Evolutionary conservation across 2,113 vertebrate species (phyloP).

Genomic region (Thunnus thynnus): DNA sequence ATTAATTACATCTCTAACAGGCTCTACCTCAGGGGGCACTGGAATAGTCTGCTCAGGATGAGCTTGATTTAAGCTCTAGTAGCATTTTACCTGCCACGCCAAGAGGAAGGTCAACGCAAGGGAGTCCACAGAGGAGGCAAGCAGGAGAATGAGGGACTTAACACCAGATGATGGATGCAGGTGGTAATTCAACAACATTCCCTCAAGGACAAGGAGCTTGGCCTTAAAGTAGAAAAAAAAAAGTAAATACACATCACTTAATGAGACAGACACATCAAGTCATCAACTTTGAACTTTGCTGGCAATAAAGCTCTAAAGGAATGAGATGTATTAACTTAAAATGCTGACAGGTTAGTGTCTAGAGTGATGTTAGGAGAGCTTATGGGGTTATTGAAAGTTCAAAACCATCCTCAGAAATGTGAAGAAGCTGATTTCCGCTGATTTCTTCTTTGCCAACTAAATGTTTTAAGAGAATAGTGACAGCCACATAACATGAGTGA

Average conservation of each 20-base stretch:
- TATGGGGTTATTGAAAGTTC: background rate
- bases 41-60: constrained; percentile 63
- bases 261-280: constrained; percentile 40
- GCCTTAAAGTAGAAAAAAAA: constrained; percentile 58
- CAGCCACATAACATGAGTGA: background rate
- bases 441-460: background rate
- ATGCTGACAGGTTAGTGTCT: constrained; percentile 13
- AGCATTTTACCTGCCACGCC: constrained; percentile 71
- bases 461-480: background rate
- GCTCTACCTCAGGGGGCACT: constrained; percentile 55
- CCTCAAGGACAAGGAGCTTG: constrained; percentile 53
- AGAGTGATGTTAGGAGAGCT: background rate
- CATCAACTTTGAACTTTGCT: constrained; percentile 55
- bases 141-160: constrained; percentile 42
- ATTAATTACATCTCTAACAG: constrained; percentile 80
- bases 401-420: background rate
- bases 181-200: constrained; percentile 48
- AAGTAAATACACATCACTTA: constrained; percentile 62
- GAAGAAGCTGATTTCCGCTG: background rate
- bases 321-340: constrained; percentile 26
- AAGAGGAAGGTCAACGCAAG: constrained; percentile 71
- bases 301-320: constrained; percentile 27
- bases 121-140: constrained; percentile 44
- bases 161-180: constrained; percentile 71
- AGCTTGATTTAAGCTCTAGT: constrained; percentile 74